Evolutionary conservation across 1,140 invertebrate genomes (phyloP).

Genomic region (Temnothorax curvispinosus): DNA sequence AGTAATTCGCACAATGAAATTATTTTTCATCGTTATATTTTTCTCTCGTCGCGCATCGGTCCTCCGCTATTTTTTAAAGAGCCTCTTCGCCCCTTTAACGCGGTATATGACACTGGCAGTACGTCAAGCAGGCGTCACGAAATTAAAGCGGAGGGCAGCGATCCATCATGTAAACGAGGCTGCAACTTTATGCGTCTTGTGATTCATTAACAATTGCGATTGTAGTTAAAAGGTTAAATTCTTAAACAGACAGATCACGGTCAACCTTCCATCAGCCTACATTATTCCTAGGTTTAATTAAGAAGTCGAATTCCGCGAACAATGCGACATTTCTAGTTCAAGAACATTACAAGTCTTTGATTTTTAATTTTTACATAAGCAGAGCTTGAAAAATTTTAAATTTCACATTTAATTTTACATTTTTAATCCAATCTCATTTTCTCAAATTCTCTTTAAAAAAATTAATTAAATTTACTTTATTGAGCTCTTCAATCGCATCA

Average conservation of each 20-base stretch:
- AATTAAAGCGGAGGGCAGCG: not conserved
- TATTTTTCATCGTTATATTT: constrained; percentile 35
- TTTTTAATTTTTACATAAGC: not conserved
- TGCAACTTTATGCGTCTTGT: not conserved
- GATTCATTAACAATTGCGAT: constrained; percentile 20
- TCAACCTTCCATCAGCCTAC: not conserved
- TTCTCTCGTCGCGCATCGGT: not conserved
- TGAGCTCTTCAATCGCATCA: not conserved
- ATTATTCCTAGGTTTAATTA: not conserved
- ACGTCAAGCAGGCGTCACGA: not conserved
- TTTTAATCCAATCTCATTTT: not conserved
- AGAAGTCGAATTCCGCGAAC: constrained; percentile 1
- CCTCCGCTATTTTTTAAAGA: not conserved
- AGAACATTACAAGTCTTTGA: not conserved
- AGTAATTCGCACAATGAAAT: constrained; percentile 15
- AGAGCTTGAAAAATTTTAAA: not conserved
- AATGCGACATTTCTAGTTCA: not conserved
- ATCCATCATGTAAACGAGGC: constrained; percentile 6
- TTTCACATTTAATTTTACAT: not conserved
- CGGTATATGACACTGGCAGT: not conserved
- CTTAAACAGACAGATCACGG: constrained; percentile 8
- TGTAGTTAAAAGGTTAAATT: constrained; percentile 52
- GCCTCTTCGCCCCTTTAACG: not conserved
- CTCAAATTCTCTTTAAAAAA: not conserved
- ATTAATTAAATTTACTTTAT: not conserved